Base-by-base conservation (phyloP, 2,888 invertebrate species). In the Stictocephala bisonia region DNA sequence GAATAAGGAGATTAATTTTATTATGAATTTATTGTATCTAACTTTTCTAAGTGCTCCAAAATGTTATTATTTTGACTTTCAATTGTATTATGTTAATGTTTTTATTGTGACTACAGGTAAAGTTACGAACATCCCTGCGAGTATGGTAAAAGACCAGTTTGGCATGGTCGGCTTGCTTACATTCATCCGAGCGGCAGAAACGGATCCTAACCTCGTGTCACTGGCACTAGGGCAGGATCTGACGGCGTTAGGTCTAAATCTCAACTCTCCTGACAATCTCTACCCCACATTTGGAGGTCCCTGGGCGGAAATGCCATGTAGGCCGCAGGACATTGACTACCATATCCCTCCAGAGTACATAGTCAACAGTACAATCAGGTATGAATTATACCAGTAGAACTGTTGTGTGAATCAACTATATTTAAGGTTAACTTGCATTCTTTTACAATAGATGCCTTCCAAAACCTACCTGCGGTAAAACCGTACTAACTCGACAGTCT, bases 131-230 rank as follows among this genome's bases (percentile, higher is more conserved):
- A 99, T 99, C 87, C 99, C 99, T 77, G 91, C 92, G 79, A 95
- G 95, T 83, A 99, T 99, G 99, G 96, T 99, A 79, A 95, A 94
- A 81, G 99, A 99, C 87, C 99, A 99, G 87, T 99, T 97, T 85
- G 99, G 99, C 81, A 99, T 99, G 88, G 97, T 99, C 79, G 99
- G 99, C 58, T 89, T 99, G 80, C 87, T 99, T 85, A 97, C 99
- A 80, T 99, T 99, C 86, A 97, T 99, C 81, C 90, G 98, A 83
- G 97, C 97, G 78, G 97, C 98, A 76, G 99, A 99, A 86, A 94
- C 96, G 73, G 97, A 99, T 86, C 97, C 96, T 70, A 96, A 96
- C 85, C 88, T 99, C 82, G 97, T 98, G 79, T 95, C 97, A 74
- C 86, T 99, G 83, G 98, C 99, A 75, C 89, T 99, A 82, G 99